These are phyloP conservation scores for Pterobdella sp. DNA, from an alignment of 2,888 invertebrate species.

Conservation along the genomic window DNA sequence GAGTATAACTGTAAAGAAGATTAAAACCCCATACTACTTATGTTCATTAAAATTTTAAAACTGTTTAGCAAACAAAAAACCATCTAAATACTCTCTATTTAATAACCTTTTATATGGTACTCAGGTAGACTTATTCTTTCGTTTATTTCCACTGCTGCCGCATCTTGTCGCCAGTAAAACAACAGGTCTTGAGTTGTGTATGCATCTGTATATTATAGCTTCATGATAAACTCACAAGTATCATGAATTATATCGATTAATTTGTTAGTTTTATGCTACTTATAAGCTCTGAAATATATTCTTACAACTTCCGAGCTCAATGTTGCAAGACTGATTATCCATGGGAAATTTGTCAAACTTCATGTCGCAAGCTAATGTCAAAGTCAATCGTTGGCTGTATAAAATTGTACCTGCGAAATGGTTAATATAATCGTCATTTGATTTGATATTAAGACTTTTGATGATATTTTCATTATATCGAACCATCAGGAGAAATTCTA, in stretches of 20 bases:
- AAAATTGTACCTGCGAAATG: conserved; percentile 26
- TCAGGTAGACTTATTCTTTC: conserved; percentile 32
- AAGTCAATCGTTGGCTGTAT: conserved; percentile 57
- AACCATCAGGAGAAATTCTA: conserved; percentile 31
- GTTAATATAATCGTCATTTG: neutral
- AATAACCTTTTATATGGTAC: conserved; percentile 29
- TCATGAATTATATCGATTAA: too few relatives aligned
- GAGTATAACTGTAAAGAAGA: too few relatives aligned
- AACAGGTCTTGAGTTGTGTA: conserved; percentile 36
- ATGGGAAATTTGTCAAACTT: conserved; percentile 64
- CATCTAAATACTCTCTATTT: too few relatives aligned
- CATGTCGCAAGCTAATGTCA: conserved; percentile 76
- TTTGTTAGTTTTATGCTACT: too few relatives aligned
- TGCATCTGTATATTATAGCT: conserved; percentile 31
- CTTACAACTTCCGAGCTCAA: conserved; percentile 71
- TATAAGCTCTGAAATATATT: too few relatives aligned
- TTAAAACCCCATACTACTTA: too few relatives aligned
- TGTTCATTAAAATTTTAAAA: too few relatives aligned
- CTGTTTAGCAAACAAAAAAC: too few relatives aligned
- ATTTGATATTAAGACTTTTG: neutral
- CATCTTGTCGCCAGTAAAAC: conserved; percentile 31
- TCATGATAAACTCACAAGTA: too few relatives aligned
- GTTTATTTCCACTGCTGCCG: conserved; percentile 32
- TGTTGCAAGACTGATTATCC: conserved; percentile 72
- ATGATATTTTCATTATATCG: neutral